Evolutionary conservation across 2,797 vertebrate species (phyloP).

Genomic region (Centroberyx gerrardi): DNA sequence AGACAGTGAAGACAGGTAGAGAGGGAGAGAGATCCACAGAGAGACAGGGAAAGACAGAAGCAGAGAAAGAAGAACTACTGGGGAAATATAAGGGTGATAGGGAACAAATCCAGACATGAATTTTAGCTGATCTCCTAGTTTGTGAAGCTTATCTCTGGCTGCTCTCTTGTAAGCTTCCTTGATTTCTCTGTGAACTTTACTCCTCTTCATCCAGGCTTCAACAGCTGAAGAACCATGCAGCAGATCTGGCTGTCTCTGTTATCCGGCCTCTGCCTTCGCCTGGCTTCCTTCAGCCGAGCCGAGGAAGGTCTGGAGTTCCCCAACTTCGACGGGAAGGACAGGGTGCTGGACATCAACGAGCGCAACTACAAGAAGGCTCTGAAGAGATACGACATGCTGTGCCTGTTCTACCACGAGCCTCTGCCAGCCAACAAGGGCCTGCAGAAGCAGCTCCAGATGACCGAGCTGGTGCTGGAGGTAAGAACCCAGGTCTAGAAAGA

Average conservation of each 20-base stretch:
- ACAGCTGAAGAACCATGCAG: slow-evolving; percentile 57
- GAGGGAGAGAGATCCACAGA: slow-evolving; percentile 30
- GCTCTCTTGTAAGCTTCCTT: slow-evolving; percentile 29
- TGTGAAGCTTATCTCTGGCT: not conserved
- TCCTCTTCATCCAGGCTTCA: slow-evolving; percentile 9
- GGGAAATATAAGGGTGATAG: slow-evolving; percentile 18
- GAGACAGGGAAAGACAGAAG: slow-evolving; percentile 15
- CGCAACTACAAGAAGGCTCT: slow-evolving; percentile 95
- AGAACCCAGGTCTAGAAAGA: slow-evolving; percentile 53
- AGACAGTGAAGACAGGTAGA: slow-evolving; percentile 61
- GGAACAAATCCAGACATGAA: slow-evolving; percentile 26
- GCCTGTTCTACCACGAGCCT: slow-evolving; percentile 92
- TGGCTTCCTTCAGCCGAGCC: slow-evolving; percentile 82
- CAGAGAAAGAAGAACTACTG: slow-evolving; percentile 11
- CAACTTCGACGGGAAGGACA: slow-evolving; percentile 93
- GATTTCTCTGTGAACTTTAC: slow-evolving; percentile 19
- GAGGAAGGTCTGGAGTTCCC: slow-evolving; percentile 96
- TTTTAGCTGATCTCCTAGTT: slow-evolving; percentile 11
- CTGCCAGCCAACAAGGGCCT: slow-evolving; percentile 89
- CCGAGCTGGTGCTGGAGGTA: slow-evolving; percentile 96
- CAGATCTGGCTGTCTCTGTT: slow-evolving; percentile 64
- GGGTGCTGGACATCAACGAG: slow-evolving; percentile 92
- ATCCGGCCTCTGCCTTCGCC: slow-evolving; percentile 80
- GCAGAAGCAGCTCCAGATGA: slow-evolving; percentile 94
- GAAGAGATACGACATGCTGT: slow-evolving; percentile 93